Evolutionary conservation across 2,113 vertebrate genomes (phyloP).

Genomic region (Scomber colias): DNA sequence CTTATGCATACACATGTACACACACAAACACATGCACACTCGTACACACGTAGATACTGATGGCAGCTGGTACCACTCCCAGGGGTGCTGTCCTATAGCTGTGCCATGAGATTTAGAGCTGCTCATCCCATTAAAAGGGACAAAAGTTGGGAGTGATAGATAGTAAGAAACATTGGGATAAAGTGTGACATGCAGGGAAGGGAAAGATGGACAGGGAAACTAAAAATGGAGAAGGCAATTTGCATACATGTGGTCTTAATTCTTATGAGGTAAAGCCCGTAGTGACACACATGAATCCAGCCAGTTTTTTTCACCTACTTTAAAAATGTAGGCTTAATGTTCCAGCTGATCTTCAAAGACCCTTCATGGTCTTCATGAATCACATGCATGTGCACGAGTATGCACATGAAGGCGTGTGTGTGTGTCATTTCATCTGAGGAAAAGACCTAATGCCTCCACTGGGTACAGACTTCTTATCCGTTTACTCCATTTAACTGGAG

Average conservation of each 20-base stretch:
- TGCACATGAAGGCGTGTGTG: not conserved
- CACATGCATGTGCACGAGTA: slow-evolving; percentile 7
- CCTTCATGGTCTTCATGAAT: slow-evolving; percentile 23
- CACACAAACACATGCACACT: not conserved
- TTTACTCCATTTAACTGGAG: slow-evolving; percentile 34
- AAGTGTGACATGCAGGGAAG: slow-evolving; percentile 22
- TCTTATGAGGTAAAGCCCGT: slow-evolving; percentile 9
- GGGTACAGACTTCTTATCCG: slow-evolving; percentile 17
- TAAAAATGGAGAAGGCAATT: slow-evolving; percentile 36
- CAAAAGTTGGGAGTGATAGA: slow-evolving; percentile 34
- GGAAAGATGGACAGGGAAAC: not conserved
- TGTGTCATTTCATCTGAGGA: slow-evolving; percentile 24
- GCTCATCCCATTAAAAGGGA: slow-evolving; percentile 41
- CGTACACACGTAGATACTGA: not conserved
- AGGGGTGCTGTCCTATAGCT: slow-evolving; percentile 42
- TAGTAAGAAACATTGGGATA: slow-evolving; percentile 3
- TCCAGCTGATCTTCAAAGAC: slow-evolving; percentile 64
- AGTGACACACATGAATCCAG: slow-evolving; percentile 29
- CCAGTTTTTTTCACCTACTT: slow-evolving; percentile 36
- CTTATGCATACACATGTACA: slow-evolving; percentile 2
- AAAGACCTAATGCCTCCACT: not conserved
- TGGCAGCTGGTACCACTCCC: slow-evolving; percentile 29
- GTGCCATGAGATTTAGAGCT: slow-evolving; percentile 44
- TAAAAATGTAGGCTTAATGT: slow-evolving; percentile 36
- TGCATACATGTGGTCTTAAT: slow-evolving; percentile 32